Evolutionary conservation across 2,113 vertebrate species (phyloP), one percentile per base, ranked within the genome.

Genomic region (Calcarius ornatus): DNA sequence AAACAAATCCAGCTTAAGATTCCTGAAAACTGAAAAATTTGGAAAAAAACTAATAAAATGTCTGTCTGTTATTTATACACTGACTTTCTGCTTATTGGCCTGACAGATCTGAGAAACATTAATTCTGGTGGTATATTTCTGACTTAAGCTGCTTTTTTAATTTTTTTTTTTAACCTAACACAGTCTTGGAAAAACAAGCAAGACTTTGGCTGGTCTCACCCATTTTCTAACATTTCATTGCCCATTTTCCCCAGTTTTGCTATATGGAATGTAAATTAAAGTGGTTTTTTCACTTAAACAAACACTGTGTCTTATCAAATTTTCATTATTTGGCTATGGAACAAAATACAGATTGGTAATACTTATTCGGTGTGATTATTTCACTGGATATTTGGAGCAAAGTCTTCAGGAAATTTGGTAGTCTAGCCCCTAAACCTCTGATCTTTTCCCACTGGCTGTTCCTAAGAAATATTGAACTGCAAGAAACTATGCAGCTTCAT

Each of bases 221-320:
- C 66, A 37, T 94, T 95, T 89, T 96, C 91, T 96, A 96, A 94
- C 38, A 84, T 96, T 96, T 95, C 81, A 86, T 88, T 95, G 94
- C 88, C 95, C 78, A 66, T 95, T 97, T 97, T 82, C 93, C 68
- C 95, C 92, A 87, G 82, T 97, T 97, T 92, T 95, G 81, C 95
- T 97, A 97, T 97, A 91, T 98, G 95, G 96, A 97, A 97, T 97
- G 89, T 97, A 97, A 97, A 95, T 98, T 95, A 91, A 94, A 83
- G 86, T 25, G 9, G 5, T 60, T 57, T 47, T 64, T 81, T 51
- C 7, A 18, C 15, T 57, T 66, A 48, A 45, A 6, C 86, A 78
- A 89, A 35, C 40, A 92, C 89, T 40, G 9, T 82, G 83, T 95
- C 90, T 97, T 96, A 97, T 94, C 96, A 93, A 96, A 90, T 96